Conservation (phyloP, 1,140 invertebrate species). For the Anastatus disparis region DNA sequence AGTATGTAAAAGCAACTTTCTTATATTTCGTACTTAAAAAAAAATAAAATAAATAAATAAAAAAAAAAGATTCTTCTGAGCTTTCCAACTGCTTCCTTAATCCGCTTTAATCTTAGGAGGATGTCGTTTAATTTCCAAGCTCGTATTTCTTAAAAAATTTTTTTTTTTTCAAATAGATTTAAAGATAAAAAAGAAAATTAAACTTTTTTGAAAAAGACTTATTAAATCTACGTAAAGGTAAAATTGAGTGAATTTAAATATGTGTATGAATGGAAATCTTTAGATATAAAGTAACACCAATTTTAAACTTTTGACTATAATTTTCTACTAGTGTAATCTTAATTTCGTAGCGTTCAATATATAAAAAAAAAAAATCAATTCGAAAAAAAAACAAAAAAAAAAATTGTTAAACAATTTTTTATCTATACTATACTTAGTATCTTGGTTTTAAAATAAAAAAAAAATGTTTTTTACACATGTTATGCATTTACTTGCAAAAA, state of each 20-base stretch:
- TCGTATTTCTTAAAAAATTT: background rate
- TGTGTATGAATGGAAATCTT: background rate
- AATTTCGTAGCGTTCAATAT: no score
- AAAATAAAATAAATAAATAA: background rate
- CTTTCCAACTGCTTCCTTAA: slow-evolving; percentile 17
- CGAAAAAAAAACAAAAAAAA: background rate
- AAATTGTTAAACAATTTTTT: slow-evolving; percentile 26
- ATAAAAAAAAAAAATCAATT: no score
- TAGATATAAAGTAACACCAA: slow-evolving; percentile 10
- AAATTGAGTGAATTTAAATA: no score
- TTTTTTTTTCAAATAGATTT: background rate
- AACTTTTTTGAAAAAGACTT: background rate
- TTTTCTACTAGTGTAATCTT: background rate
- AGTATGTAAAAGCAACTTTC: background rate
- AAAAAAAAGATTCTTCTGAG: background rate
- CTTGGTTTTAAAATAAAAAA: background rate
- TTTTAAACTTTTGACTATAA: background rate
- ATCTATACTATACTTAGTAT: background rate
- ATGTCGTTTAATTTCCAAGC: slow-evolving; percentile 22
- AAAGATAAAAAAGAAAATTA: background rate
- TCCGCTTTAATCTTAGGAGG: background rate
- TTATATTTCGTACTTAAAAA: slow-evolving; percentile 2
- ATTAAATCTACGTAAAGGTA: background rate
- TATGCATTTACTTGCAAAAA: slow-evolving; percentile 23
- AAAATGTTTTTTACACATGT: slow-evolving; percentile 5